These are phyloP conservation scores for Colletes collaris DNA, from an alignment of 2,888 invertebrate species.

Conservation along the genomic window DNA sequence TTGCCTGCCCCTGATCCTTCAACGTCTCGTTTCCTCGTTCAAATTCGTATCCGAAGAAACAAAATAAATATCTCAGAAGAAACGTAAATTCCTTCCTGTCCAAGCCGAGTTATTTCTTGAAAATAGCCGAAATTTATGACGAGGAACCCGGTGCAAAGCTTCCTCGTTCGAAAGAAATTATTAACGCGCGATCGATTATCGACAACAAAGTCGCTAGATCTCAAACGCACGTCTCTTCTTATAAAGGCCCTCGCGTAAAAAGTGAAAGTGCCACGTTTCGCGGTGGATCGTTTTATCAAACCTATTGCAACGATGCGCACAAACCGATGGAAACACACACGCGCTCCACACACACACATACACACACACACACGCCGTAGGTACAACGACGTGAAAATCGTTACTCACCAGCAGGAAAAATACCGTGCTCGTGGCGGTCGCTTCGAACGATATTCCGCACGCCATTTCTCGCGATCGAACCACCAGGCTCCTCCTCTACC, in stretches of 20 bases:
- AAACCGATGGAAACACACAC: background rate
- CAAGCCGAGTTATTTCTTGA: no score
- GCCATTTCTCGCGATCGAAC: slow-evolving; percentile 78
- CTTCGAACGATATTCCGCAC: slow-evolving; percentile 77
- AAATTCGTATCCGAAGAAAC: no score
- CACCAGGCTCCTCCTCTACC: slow-evolving; percentile 70
- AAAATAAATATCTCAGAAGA: no score
- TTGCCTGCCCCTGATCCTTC: no score
- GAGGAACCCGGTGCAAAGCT: background rate
- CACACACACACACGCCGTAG: background rate
- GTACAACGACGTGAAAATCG: slow-evolving; percentile 8
- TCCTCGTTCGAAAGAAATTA: background rate
- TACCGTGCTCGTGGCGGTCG: slow-evolving; percentile 78
- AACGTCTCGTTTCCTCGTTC: no score
- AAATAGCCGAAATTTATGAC: background rate
- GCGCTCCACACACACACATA: background rate
- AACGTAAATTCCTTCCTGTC: no score
- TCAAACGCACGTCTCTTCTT: background rate
- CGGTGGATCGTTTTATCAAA: slow-evolving; percentile 15
- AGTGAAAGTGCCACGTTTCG: slow-evolving; percentile 47
- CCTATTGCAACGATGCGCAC: slow-evolving; percentile 15
- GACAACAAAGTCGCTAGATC: slow-evolving; percentile 1
- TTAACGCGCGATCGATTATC: background rate
- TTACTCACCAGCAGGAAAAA: slow-evolving; percentile 79
- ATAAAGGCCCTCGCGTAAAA: slow-evolving; percentile 31